Conservation (phyloP, 1,140 invertebrate genomes). For the Philotrypesis tridentata region DNA sequence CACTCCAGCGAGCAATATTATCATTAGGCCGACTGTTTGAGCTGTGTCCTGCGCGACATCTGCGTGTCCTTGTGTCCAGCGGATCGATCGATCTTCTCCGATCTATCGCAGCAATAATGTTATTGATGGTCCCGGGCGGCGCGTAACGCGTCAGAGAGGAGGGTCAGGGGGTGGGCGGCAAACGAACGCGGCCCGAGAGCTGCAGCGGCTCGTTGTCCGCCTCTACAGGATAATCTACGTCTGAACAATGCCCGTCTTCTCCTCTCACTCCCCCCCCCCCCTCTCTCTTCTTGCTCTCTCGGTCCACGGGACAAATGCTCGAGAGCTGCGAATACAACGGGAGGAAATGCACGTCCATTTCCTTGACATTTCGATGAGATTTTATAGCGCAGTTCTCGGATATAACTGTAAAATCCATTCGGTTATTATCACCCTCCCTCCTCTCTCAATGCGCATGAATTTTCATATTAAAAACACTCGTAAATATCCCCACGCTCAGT, state of each 20-base stretch:
- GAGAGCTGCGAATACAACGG: constrained; percentile 11
- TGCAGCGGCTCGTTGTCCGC: constrained; percentile 23
- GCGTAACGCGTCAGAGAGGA: background rate
- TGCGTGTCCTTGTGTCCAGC: background rate
- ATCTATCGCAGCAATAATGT: background rate
- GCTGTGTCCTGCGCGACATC: background rate
- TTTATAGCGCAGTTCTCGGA: background rate
- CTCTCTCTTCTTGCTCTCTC: too few species aligned
- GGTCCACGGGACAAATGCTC: constrained; percentile 22
- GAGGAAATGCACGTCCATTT: constrained; percentile 15
- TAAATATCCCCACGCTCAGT: too few species aligned
- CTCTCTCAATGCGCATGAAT: too few species aligned
- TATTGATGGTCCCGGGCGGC: background rate
- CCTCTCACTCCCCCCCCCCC: too few species aligned
- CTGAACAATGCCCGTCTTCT: constrained; percentile 34
- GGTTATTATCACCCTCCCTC: too few species aligned
- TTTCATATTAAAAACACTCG: background rate
- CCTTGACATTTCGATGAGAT: constrained; percentile 21
- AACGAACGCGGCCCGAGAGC: constrained; percentile 21
- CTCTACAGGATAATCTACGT: constrained; percentile 28
- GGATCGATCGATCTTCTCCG: background rate
- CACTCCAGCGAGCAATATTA: background rate
- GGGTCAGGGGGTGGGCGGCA: too few species aligned
- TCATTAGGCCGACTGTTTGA: background rate
- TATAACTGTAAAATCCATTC: constrained; percentile 13